phyloP scores from a whole-genome alignment of 1,140 invertebrate genomes.

The Drosophila bifasciata region DNA sequence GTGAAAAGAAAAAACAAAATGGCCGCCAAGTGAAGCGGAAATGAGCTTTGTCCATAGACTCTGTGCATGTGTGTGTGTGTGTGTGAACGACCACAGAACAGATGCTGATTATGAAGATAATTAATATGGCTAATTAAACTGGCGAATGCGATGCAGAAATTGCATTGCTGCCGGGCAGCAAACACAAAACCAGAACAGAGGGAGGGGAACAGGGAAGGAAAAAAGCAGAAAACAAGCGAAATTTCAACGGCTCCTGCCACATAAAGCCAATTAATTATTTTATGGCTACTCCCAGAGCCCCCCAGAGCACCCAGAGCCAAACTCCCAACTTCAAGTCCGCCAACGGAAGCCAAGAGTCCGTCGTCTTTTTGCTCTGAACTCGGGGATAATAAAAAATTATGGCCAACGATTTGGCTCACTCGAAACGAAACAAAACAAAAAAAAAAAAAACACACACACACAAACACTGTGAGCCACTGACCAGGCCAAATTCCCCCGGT shows the following conservation, averaged over 20 bases:
- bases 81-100: slow-evolving; percentile 56
- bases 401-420: slow-evolving; percentile 77
- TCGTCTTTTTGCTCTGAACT: slow-evolving; percentile 4
- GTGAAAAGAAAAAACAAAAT: slow-evolving; percentile 59
- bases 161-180: slow-evolving; percentile 35
- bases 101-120: slow-evolving; percentile 64
- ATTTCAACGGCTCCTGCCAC: slow-evolving; percentile 79
- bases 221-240: slow-evolving; percentile 50
- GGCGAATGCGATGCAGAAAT: slow-evolving; percentile 51
- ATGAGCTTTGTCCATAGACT: slow-evolving; percentile 66
- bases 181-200: background rate
- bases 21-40: slow-evolving; percentile 55
- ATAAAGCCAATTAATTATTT: slow-evolving; percentile 82
- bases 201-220: background rate
- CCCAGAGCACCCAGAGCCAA: slow-evolving; percentile 1
- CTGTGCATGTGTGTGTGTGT: slow-evolving; percentile 1
- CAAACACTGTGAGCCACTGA: slow-evolving; percentile 54
- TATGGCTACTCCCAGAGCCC: slow-evolving; percentile 66
- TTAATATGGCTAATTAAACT: slow-evolving; percentile 76
- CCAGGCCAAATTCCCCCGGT: slow-evolving; percentile 36
- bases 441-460: no score
- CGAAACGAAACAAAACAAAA: slow-evolving; percentile 42
- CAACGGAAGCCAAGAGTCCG: slow-evolving; percentile 68
- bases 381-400: slow-evolving; percentile 78
- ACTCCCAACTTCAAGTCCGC: slow-evolving; percentile 21